Evolutionary conservation across 30 jellyfish, hydroid and myxozoan genomes (phyloP), one percentile per base, ranked within the genome.

Genomic region (Nemopilema nomurai): DNA sequence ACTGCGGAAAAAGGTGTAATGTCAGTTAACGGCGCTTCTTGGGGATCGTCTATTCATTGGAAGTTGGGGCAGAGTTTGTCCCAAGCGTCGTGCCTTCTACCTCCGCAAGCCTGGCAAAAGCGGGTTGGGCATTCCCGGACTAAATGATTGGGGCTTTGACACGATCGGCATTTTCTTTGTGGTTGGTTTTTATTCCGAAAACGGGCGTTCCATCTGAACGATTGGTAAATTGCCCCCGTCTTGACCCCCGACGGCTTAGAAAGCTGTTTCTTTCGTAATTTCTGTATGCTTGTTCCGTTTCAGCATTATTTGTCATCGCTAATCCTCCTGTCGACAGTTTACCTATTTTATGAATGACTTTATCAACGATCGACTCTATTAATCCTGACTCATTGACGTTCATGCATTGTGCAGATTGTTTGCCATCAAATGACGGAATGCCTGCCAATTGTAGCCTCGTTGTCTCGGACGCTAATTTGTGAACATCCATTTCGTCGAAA

Each of bases 51-150:
- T 84, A 71, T 87, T 84, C 81, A 73, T 73, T 71, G 81, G 63
- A 32, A 71, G 26, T 84, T 84, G 4, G 92, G 81, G 82, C 92
- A 71, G 16, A 69, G 28, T 71, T 57, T 73, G 71, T 73, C 82
- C 92, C 92, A 84, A 16, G 87, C 71, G 22, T 71, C 87, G 24
- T 84, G 92, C 30, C 92, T 87, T 25, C 62, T 57, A 41, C 22
- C 33, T 8, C 92, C 92, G 72, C 92, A 84, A 66, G 92, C 71
- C 67, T 71, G 92, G 49, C 87, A 84, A 28, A 72, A 84, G 49
- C 92, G 29, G 16, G 72, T 21, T 1, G 82, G 92, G 80, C 92
- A 71, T 17, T 71, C 81, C 0, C 92, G 81, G 66, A 71, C 65
- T 1, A 71, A 84, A 33, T 84, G 80, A 20, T 71, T 87, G 19